Evolutionary conservation across 2,888 invertebrate species (phyloP), one percentile per base, ranked within the genome.

Genomic region (Litoditis marina): DNA sequence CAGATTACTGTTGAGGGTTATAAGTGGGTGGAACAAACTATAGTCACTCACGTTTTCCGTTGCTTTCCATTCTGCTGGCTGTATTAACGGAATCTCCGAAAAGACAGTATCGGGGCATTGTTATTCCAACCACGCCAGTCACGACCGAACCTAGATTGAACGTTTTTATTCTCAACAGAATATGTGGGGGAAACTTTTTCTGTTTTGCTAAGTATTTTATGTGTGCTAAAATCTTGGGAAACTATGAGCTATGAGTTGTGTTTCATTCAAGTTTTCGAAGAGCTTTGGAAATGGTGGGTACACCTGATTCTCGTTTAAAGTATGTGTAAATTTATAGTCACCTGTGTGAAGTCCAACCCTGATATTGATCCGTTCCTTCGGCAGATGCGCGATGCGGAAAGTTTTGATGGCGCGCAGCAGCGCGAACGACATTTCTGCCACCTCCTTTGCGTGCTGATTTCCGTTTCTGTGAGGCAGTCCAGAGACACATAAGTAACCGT

Each of bases 71-170:
- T 32, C 80, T 39, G 36, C 72, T 70, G 0, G 80, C 80, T 1
- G 80, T 80, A 57, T 80, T 80, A 16, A 80, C 77, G 7, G 78
- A 73, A 61, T 80, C 80, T 31, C 80, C 80, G 49, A 80, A 80
- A 7, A 80, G 62, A 54, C 80, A 80, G 51, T 80, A 80, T 16
- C 80, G 63, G 1, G 75, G 77, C 77, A 77, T 77, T 13, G 77
- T 71, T 31, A 76, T 66, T 27, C 77, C 77, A 2, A 77, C 77
- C 2, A 77, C 77, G 22, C 77, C 77, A 1, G 77, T 69, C 0
- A 76, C 74, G 1, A 73, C 69, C 5, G 76, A 66, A 0, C 77
- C 77, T 34, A 25, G 5, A 44, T 5, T 13, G 1, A 2, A 25
- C n/a, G 16, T 47, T 13, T 13, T n/a, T 47, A 30, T n/a, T 13